These are phyloP conservation scores for Lepus townsendii DNA, from an alignment of 2,797 vertebrate genomes.

Conservation along the genomic window DNA sequence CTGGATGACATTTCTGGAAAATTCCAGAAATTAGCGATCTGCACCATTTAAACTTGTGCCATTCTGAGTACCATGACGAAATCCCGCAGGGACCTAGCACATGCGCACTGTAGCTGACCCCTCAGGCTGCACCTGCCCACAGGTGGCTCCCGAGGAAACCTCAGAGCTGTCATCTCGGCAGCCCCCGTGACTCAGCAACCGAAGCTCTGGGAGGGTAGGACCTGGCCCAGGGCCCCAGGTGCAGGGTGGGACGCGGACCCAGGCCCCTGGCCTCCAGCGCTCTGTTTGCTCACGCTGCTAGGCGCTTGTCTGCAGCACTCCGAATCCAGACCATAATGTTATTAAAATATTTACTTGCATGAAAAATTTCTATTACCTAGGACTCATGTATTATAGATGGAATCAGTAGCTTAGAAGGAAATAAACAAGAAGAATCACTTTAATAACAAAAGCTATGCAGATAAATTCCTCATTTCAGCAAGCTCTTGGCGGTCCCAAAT, in stretches of 20 bases:
- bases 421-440: constrained; percentile 83
- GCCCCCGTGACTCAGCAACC: background rate
- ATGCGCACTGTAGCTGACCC: background rate
- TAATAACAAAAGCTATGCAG: constrained; percentile 82
- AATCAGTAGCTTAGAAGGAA: constrained; percentile 81
- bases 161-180: background rate
- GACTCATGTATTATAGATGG: constrained; percentile 82
- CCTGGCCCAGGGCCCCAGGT: constrained; percentile 9
- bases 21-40: background rate
- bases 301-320: constrained; percentile 25
- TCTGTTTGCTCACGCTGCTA: accelerated
- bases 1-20: background rate
- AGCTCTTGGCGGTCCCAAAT: constrained; percentile 80
- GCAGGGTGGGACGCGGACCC: background rate
- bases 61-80: background rate
- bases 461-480: constrained; percentile 84
- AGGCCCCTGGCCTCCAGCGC: background rate
- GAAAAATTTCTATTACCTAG: constrained; percentile 81
- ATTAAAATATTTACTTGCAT: constrained; percentile 83
- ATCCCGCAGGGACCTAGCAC: background rate
- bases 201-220: background rate
- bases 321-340: constrained; percentile 79
- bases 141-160: background rate
- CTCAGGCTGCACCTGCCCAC: accelerated
- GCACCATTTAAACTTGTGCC: no score